Evolutionary conservation across 2,797 vertebrate species (phyloP), one percentile per base, ranked within the genome.

Genomic region (Australoheros facetus): DNA sequence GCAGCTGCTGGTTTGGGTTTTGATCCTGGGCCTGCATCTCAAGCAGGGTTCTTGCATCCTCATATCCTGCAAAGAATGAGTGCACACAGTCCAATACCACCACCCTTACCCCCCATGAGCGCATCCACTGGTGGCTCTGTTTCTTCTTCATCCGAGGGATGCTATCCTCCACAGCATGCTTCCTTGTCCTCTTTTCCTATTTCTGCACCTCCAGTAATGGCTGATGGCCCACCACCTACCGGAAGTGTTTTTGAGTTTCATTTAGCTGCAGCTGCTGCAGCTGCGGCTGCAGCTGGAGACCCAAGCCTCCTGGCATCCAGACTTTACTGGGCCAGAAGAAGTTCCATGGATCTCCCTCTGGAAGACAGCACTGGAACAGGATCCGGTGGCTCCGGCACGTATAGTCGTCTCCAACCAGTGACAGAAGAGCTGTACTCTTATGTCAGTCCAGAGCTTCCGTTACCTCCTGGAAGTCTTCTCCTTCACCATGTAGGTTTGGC

Each of bases 191-290:
- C 97, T 86, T 96, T 96, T 90, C 95, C 98, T 0, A 96, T 97
- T 87, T 98, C 98, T 17, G 97, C 97, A 5, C 97, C 98, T 1
- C 96, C 97, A 12, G 94, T 97, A 58, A 95, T 99, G 84, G 90
- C 94, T 1, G 94, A 94, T 0, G 69, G 66, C 21, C 95, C 95
- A 57, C 59, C 90, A 0, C 34, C 93, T 2, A 92, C 94, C 13
- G 95, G 95, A 87, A 96, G 96, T 71, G 95, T 97, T 14, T 99
- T 99, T 91, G 98, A 99, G 83, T 99, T 97, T 89, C 98, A 99
- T 83, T 89, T 96, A 64, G 96, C 96, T 30, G 93, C 95, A 26
- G 96, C 96, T 14, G 85, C 95, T 2, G 93, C 94, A 74, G 96
- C 90, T 85, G 93, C 91, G 87, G 95, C 69, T 85, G 96, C 85